Base-by-base conservation (phyloP, 2,113 vertebrate genomes). In the Ivindomyrus marchei region DNA sequence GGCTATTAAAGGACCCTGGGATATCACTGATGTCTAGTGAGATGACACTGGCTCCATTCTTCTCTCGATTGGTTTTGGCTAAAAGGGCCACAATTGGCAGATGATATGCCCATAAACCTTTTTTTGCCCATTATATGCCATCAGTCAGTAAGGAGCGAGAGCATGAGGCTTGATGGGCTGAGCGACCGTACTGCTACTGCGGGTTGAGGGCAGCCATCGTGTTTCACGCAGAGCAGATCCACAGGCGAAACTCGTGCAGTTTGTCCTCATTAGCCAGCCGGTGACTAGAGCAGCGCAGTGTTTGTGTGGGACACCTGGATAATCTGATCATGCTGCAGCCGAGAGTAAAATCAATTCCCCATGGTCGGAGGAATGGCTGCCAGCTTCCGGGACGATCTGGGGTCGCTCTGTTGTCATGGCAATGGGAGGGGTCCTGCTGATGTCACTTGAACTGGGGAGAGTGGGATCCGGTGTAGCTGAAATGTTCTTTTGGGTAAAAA, bases 191-290 rank as follows among this genome's bases (percentile, higher is more conserved):
- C 89, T 93, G 94, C 94, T 94, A 94, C 94, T 94, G 94, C 94
- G 93, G 94, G 95, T 95, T 96, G 94, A 93, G 94, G 95, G 93
- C 93, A 92, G 95, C 94, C 94, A 93, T 96, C 95, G 95, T 94
- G 95, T 93, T 93, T 93, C 91, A 91, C 93, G 91, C 93, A 94
- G 95, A 95, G 95, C 93, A 95, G 95, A 97, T 97, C 97, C 96
- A 96, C 96, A 97, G 96, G 94, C 95, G 96, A 95, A 95, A 95
- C 95, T 94, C 90, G 95, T 96, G 97, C 96, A 95, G 95, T 98
- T 97, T 97, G 97, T 98, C 97, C 97, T 98, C 97, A 97, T 98
- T 98, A 98, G 96, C 93, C 95, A 92, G 85, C 94, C 95, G 96
- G 96, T 95, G 96, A 97, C 97, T 95, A 96, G 93, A 93, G 96